Evolutionary conservation across 2,888 invertebrate genomes (phyloP).

Genomic region (Limnephilus lunatus): DNA sequence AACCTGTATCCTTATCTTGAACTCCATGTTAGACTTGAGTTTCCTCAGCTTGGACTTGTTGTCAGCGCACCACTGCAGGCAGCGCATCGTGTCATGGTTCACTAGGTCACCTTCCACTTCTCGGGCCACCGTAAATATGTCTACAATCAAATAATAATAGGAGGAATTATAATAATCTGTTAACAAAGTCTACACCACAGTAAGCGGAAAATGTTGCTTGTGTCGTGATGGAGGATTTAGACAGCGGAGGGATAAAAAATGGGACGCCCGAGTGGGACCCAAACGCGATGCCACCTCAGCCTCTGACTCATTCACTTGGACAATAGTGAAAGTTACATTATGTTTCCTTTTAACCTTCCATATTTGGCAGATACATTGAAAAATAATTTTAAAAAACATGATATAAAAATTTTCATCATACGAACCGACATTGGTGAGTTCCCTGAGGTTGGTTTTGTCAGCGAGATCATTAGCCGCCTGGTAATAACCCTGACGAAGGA

Average conservation of each 20-base stretch:
- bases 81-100: conserved; percentile 90
- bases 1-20: conserved; percentile 87
- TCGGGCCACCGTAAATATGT: conserved; percentile 88
- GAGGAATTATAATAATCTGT: background rate
- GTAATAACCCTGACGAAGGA: conserved; percentile 96
- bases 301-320: too few relatives aligned
- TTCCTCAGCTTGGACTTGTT: conserved; percentile 96
- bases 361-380: background rate
- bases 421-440: conserved; percentile 93
- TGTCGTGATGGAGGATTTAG: too few relatives aligned
- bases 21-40: conserved; percentile 96
- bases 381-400: too few relatives aligned
- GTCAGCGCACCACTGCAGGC: conserved; percentile 97
- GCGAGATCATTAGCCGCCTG: conserved; percentile 94
- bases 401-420: conserved; percentile 32
- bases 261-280: too few relatives aligned
- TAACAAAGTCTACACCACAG: background rate
- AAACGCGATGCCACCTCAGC: too few relatives aligned
- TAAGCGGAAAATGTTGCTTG: too few relatives aligned
- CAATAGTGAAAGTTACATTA: too few relatives aligned
- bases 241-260: too few relatives aligned
- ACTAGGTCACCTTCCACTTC: conserved; percentile 92
- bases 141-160: conserved; percentile 73
- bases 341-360: background rate
- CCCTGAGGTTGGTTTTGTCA: conserved; percentile 86